Base-by-base conservation (phyloP, 2,888 invertebrate species). In the Epirrita christyi region DNA sequence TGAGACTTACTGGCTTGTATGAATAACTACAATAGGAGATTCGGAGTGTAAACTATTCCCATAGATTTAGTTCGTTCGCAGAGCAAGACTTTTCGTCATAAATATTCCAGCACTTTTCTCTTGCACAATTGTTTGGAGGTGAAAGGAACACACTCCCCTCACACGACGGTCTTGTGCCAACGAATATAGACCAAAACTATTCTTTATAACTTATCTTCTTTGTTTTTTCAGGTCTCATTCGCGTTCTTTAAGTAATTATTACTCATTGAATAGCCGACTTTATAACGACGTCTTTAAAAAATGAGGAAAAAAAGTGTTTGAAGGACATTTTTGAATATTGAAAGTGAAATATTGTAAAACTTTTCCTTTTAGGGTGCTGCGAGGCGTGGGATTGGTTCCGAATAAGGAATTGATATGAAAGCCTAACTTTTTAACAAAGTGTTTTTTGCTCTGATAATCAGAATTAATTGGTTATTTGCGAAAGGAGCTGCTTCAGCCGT, bases 271-370 rank as follows among this genome's bases (percentile, higher is more conserved):
- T 32, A 32, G 32, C 32, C 32, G 8, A 32, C 32, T 21, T 21
- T 21, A 21, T 4, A 32, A 9, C 32, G 7, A 32, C 7, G 32
- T 40, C 40, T 29, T 14, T 11, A 32, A 46, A 51, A 21, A 32
- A 32, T 7, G 38, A 43, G 44, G 27, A 43, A 50, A 48, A 4
- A 56, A 61, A 46, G 36, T 46, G 34, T 50, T 59, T 55, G 49
- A 64, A 38, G 49, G 51, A 13, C 56, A 52, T 51, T 61, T 62
- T 60, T 56, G 42, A 59, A 64, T 60, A 66, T 66, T 62, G 66
- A 64, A 66, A 52, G 56, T 57, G 51, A 64, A 64, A 66, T 64
- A 61, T 61, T 61, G 51, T 52, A 41, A 49, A 59, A 63, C 47
- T 55, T 56, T 42, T 34, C 37, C 41, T 40, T 55, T 49, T 43